Evolutionary conservation across 2,888 invertebrate species (phyloP), one percentile per base, ranked within the genome.

Genomic region (Marasmarcha lunaedactyla): DNA sequence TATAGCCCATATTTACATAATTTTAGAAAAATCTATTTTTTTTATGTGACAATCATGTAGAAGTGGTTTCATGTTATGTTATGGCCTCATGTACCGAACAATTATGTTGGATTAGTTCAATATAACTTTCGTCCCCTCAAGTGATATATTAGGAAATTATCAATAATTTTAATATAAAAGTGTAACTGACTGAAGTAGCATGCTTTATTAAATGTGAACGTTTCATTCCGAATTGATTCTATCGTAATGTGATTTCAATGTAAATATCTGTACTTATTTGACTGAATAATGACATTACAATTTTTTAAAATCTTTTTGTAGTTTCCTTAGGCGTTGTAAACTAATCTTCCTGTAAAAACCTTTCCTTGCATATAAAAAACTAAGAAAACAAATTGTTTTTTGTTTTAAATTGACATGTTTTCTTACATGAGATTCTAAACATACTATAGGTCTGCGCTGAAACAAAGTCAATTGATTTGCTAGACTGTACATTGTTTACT

Each of bases 241-340:
- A 49, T 43, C 50, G 4, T 63, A 49, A 59, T 67, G 63, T 71
- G 63, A 68, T 64, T 55, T 59, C 60, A 52, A 57, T 71, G 71
- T 72, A 71, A 71, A 73, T 72, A 71, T 69, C 68, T 71, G 72
- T 74, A 73, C 76, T 74, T 71, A 69, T n/a, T n/a, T 58, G 69
- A 72, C 68, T 68, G 64, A 57, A 44, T 44, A 44, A 41, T 45
- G 45, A 43, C 37, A 25, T 46, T 41, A 35, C 36, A 36, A 44
- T 39, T 14, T n/a, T n/a, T n/a, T 39, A 20, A 20, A 3, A 20
- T 20, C 20, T 20, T 20, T 20, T 20, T 12, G 30, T 13, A 35
- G n/a, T 11, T 15, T 33, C 15, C 37, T 33, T 6, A 27, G 44
- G 40, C 41, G 12, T 25, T 35, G 26, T 39, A 36, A 41, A 42